A percentile compares a stretch with the other conserved stretches of the same genome.
Conservation (phyloP, 2,797 vertebrate genomes). For the Dendrocincla tyrannina region DNA sequence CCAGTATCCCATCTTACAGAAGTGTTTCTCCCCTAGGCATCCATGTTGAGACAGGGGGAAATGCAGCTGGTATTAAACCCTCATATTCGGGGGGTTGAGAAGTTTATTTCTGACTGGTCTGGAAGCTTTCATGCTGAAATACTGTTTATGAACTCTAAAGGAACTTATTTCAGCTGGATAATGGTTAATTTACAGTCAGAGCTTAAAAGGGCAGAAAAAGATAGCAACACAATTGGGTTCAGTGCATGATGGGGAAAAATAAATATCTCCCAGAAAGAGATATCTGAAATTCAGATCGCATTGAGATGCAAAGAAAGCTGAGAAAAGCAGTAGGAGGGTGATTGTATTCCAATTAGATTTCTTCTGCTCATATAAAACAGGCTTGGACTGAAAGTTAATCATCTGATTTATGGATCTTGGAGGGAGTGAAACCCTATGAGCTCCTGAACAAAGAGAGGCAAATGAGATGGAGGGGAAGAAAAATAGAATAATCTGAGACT, state of each 20-base stretch:
- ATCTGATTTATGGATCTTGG: conserved; percentile 71
- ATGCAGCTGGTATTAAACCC: background rate
- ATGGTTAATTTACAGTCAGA: conserved; percentile 70
- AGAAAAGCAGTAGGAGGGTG: conserved; percentile 65
- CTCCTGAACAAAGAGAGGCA: conserved; percentile 24
- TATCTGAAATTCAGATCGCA: conserved; percentile 76
- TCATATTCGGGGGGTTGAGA: background rate
- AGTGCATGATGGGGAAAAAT: conserved; percentile 64
- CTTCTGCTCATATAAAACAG: conserved; percentile 53
- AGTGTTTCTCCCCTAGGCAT: background rate
- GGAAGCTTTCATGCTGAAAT: conserved; percentile 41
- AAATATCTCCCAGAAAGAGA: conserved; percentile 64
- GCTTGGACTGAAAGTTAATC: conserved; percentile 71
- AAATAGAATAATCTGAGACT: background rate
- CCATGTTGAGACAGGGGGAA: background rate
- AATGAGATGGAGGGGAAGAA: conserved; percentile 13
- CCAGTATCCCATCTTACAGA: background rate
- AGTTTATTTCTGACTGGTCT: background rate
- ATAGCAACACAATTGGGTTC: conserved; percentile 63
- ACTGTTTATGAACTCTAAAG: conserved; percentile 61
- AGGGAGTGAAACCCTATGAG: conserved; percentile 45
- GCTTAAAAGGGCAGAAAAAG: conserved; percentile 65
- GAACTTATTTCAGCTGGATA: conserved; percentile 58
- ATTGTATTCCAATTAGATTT: conserved; percentile 76
- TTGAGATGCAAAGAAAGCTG: conserved; percentile 68